These are phyloP conservation scores for Gracilinanus agilis DNA, from an alignment of 2,113 vertebrate genomes.

Conservation along the genomic window DNA sequence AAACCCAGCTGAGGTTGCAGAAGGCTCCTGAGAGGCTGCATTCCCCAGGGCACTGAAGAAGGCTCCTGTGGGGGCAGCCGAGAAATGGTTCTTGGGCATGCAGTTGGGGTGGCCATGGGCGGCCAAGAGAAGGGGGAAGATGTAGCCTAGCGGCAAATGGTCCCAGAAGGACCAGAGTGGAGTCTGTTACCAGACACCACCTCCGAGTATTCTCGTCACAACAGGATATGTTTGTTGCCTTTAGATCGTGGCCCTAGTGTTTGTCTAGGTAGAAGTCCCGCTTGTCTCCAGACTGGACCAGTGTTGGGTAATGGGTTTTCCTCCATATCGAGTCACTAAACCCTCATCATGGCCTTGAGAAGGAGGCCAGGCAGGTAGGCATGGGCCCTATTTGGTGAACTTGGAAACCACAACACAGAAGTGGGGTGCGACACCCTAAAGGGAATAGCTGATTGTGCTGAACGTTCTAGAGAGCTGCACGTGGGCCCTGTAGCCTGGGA, in stretches of 20 bases:
- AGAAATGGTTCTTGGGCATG: constrained; percentile 1
- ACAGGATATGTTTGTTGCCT: background rate
- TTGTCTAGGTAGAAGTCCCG: constrained; percentile 7
- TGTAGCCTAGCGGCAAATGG: constrained; percentile 19
- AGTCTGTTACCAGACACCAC: background rate
- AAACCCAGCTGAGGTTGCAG: constrained; percentile 68
- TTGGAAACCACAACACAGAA: background rate
- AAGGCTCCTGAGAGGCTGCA: constrained; percentile 68
- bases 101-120: background rate
- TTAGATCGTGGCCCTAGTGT: background rate
- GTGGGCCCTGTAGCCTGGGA: background rate
- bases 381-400: background rate
- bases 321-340: background rate
- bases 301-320: too few species aligned
- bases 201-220: constrained; percentile 13
- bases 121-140: constrained; percentile 28
- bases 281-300: background rate
- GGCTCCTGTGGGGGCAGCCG: constrained; percentile 38
- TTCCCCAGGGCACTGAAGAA: constrained; percentile 50
- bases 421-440: too few species aligned
- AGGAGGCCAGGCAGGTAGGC: background rate
- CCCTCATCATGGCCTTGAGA: background rate
- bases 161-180: constrained; percentile 10
- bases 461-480: too few species aligned
- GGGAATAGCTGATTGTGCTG: background rate